Conservation (phyloP, 1,140 invertebrate genomes). For the Lutraria rhynchaena region DNA sequence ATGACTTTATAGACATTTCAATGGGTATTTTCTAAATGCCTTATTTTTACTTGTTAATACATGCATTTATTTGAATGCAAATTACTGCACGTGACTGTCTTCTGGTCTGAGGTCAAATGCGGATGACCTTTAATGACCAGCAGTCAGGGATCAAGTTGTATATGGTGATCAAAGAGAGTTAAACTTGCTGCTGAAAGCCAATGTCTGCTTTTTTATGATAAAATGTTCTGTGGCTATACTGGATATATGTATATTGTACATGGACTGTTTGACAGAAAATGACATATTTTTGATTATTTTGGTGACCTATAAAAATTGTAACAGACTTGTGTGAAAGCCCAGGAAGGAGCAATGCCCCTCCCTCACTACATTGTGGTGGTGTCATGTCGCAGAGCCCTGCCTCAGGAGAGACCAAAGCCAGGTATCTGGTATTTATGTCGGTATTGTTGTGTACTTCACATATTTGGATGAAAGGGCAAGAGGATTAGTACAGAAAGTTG, state of each 20-base stretch:
- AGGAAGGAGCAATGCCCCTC: slow-evolving; percentile 43
- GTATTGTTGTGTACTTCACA: slow-evolving; percentile 19
- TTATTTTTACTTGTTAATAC: too few relatives aligned
- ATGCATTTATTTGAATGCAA: too few relatives aligned
- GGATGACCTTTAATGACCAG: neutral
- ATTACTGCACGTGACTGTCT: too few relatives aligned
- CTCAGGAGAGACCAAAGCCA: slow-evolving; percentile 42
- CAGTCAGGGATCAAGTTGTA: neutral
- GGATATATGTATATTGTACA: neutral
- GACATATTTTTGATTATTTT: slow-evolving; percentile 24
- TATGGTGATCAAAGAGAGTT: too few relatives aligned
- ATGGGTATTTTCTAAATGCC: too few relatives aligned
- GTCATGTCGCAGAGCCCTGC: slow-evolving; percentile 64
- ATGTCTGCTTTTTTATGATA: neutral
- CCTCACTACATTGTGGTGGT: slow-evolving; percentile 61
- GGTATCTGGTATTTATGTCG: slow-evolving; percentile 39
- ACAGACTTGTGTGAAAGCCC: slow-evolving; percentile 8
- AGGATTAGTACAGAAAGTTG: neutral
- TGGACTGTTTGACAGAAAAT: slow-evolving; percentile 31
- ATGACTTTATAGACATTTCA: too few relatives aligned
- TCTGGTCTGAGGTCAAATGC: slow-evolving; percentile 35
- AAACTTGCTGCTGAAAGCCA: neutral
- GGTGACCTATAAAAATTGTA: slow-evolving; percentile 1
- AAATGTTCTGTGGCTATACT: slow-evolving; percentile 44
- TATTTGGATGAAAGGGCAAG: slow-evolving; percentile 49